These are phyloP conservation scores for Poicephalus meyeri DNA, from an alignment of 2,113 vertebrate genomes.

Conservation along the genomic window DNA sequence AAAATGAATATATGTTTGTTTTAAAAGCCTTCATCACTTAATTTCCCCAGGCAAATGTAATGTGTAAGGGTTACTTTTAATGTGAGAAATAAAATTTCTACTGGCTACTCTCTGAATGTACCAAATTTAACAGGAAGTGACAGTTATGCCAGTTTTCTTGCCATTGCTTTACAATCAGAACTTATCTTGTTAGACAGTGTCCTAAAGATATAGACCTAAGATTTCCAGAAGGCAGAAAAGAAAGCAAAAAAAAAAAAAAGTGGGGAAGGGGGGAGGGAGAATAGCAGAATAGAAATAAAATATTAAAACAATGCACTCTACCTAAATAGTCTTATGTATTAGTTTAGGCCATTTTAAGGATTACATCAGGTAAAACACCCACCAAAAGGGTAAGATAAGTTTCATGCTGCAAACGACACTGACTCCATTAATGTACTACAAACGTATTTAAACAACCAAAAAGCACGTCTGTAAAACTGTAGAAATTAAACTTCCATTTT, in stretches of 20 bases:
- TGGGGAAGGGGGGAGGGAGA: accelerated
- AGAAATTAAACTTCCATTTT: not conserved
- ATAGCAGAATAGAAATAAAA: not conserved
- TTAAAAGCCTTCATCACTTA: not conserved
- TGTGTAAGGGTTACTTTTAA: constrained; percentile 52
- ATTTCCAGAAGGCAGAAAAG: not conserved
- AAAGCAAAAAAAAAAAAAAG: not conserved
- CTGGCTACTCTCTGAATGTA: constrained; percentile 10
- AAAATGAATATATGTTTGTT: not conserved
- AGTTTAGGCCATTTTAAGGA: not conserved
- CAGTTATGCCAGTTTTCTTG: constrained; percentile 49
- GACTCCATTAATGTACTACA: not conserved
- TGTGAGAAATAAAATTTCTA: constrained; percentile 60
- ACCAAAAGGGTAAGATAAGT: not conserved
- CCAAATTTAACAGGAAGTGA: constrained; percentile 56
- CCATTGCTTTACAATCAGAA: constrained; percentile 19
- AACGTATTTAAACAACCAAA: not conserved
- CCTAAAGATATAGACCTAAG: constrained; percentile 61
- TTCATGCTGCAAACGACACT: not conserved
- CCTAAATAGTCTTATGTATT: not conserved
- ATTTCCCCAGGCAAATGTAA: constrained; percentile 39
- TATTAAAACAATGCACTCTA: not conserved
- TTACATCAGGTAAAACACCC: not conserved
- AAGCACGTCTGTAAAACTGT: not conserved
- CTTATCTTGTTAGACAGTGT: constrained; percentile 66